Base-by-base conservation (phyloP, 2,888 invertebrate genomes). In the Spatulosminthurus flaviceps region DNA sequence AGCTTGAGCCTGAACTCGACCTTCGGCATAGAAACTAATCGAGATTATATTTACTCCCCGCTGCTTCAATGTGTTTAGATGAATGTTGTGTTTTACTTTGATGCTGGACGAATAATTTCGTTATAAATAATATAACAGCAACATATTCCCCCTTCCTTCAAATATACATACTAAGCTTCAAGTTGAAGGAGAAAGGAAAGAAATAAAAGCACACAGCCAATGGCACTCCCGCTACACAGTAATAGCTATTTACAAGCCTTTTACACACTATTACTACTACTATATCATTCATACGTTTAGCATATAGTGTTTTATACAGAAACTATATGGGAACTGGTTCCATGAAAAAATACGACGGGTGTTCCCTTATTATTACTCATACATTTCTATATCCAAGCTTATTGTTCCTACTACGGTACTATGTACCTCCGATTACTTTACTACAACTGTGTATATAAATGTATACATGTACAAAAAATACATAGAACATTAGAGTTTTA, bases 141-240 rank as follows among this genome's bases (percentile, higher is more conserved):
- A 22, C 21, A 21, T 21, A 71, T 7, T 11, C 21, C 28, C n/a
- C n/a, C n/a, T n/a, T n/a, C n/a, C n/a, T n/a, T n/a, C n/a, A n/a
- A n/a, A n/a, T n/a, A n/a, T n/a, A 21, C 22, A 71, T 13, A 1
- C 11, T 21, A 24, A n/a, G 70, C 42, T 21, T 43, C 16, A 43
- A 26, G 22, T 61, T 21, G 73, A 73, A 73, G 43, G 73, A 73
- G 73, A 73, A 73, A 73, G 73, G 73, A 28, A 61, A 13, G 28
- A 5, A 73, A 73, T 42, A 71, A 71, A 41, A 71, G 16, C 4
- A 1, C 16, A 1, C 16, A 24, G 60, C 73, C 51, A 73, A 43
- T 73, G 51, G 51, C 72, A 51, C 51, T 64, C 4, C 2, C 24
- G 51, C n/a, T n/a, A 19, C n/a, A n/a, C 51, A 51, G 51, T 51